A percentile compares a stretch with the other conserved stretches of the same genome.
phyloP scores from a whole-genome alignment of 2,113 vertebrate species.

The Grallaria varia region DNA sequence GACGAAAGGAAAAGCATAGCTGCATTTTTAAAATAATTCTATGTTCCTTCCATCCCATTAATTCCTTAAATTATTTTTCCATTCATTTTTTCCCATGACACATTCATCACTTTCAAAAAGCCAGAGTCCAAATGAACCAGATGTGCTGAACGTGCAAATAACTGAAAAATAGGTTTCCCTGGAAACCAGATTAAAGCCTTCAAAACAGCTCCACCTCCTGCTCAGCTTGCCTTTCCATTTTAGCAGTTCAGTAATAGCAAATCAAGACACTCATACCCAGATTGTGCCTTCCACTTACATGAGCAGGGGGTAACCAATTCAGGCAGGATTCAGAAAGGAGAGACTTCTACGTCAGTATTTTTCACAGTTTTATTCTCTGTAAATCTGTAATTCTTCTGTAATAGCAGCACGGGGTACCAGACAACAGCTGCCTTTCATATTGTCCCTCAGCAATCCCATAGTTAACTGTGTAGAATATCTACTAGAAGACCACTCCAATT shows the following conservation, averaged over 20 bases:
- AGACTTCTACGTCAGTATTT: constrained; percentile 10
- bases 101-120: constrained; percentile 53
- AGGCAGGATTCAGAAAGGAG: constrained; percentile 12
- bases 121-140: constrained; percentile 55
- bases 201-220: constrained; percentile 45
- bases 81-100: constrained; percentile 34
- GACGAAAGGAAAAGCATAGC: neutral
- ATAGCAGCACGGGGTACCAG: neutral
- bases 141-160: constrained; percentile 63
- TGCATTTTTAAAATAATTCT: neutral
- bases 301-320: constrained; percentile 43
- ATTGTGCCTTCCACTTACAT: constrained; percentile 42
- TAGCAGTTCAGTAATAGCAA: constrained; percentile 38
- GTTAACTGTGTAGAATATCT: constrained; percentile 42
- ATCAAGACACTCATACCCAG: constrained; percentile 43
- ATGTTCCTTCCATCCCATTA: constrained; percentile 42
- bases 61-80: constrained; percentile 51
- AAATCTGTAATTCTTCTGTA: constrained; percentile 18
- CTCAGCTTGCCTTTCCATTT: constrained; percentile 47
- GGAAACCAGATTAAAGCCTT: constrained; percentile 62
- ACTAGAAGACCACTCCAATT: constrained; percentile 54
- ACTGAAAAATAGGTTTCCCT: constrained; percentile 58
- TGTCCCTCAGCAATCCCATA: neutral
- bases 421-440: constrained; percentile 24
- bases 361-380: neutral